Base-by-base conservation (phyloP, 2,113 vertebrate genomes). In the Chroicocephalus ridibundus region DNA sequence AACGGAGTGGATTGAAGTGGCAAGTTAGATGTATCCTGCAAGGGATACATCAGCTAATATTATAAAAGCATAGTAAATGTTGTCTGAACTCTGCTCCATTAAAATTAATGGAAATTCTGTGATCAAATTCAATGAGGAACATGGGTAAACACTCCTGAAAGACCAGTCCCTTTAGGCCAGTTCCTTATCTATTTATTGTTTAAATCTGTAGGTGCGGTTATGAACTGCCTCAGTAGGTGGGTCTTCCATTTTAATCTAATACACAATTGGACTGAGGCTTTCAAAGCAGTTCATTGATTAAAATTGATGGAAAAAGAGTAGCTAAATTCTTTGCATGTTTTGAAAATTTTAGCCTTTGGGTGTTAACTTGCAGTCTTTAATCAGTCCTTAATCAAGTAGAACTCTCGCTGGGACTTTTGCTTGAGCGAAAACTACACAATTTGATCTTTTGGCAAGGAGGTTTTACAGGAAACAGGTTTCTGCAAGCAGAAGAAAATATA, bases 221-320 rank as follows among this genome's bases (percentile, higher is more conserved):
- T 6, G 25, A 66, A 58, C 18, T 81, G 36, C 51, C 57, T 81
- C 38, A 26, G 83, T 71, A 84, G 15, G 64, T 75, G 64, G 4
- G 31, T 68, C 42, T 78, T 89, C 65, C 68, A 1, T 78, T 91
- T 86, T 65, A 72, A 80, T 77, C 29, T 61, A 82, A 52, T 26
- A 44, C 49, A 74, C 40, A n/a, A 42, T 54, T 62, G 52, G 60
- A 71, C 25, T 54, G 31, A 81, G 46, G 46, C 46, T 91, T 91
- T 86, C 46, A 84, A 86, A 91, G 40, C 26, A 84, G 42, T 51
- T 77, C 27, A 66, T 91, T 89, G 90, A 97, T 96, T 86, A 65
- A 91, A 86, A 81, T 8, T 82, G 74, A 54, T 70, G 51, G 40
- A 0, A 70, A 81, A 75, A 62, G 21, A 10, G 11, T 62, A 62